Base-by-base conservation (phyloP, 1,140 invertebrate genomes). In the Drosophila pruinosa region DNA sequence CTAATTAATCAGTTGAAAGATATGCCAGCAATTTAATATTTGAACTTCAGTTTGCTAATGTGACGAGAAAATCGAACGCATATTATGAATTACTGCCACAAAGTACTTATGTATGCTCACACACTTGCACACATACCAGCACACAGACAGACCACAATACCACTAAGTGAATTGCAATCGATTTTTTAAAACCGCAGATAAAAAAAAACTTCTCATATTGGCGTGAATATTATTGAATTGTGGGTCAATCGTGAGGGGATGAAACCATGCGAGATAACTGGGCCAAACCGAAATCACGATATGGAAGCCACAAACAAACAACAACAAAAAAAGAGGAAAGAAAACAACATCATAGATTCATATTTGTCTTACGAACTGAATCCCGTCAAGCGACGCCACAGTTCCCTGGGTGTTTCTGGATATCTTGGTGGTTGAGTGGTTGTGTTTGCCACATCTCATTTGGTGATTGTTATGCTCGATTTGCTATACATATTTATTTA, bases 401-500 rank as follows among this genome's bases (percentile, higher is more conserved):
- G 17, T 22, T 56, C 39, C 39, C 47, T 43, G 48, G 21, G 52
- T 17, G 14, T 1, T 47, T 12, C 14, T 26, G 26, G 7, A n/a
- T 21, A 21, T 10, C 3, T 17, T 21, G 14, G 28, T 28, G 24
- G 36, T 22, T 34, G 7, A 2, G 22, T 12, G 47, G 10, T 10
- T 24, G 43, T 4, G 39, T 21, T n/a, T 6, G 21, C 43, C 22
- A 31, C 62, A 48, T 71, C 47, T 72, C 59, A 41, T 63, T 53
- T 67, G 43, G 69, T 67, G 63, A 72, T 72, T 72, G 69, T 72
- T 68, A 67, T 52, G 69, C 69, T 59, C 52, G 34, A 67, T 72
- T 58, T 67, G 48, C 41, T 39, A 58, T 58, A 58, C 62, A 58
- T 61, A 24, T 48, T 45, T 68, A 73, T 50, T 61, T 52, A 47